Percentiles rank a stretch among this genome's conserved stretches.
Conservation (phyloP, 1,140 invertebrate genomes). For the Drosophila novamexicana region DNA sequence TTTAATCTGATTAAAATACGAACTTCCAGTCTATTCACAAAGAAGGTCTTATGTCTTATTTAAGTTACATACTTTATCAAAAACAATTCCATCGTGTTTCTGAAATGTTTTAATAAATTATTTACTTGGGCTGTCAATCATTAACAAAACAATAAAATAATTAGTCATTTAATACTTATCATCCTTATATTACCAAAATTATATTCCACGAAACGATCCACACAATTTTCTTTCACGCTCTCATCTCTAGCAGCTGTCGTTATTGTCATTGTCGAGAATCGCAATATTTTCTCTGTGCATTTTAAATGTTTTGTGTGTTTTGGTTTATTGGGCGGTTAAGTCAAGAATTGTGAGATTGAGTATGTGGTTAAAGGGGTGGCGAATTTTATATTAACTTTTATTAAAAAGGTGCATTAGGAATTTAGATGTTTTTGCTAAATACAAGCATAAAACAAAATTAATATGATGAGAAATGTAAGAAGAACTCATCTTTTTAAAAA, state of each 20-base stretch:
- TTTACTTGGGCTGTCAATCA: too few species aligned
- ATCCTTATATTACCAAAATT: not conserved
- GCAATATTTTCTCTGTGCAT: conserved; percentile 74
- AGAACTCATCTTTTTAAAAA: too few species aligned
- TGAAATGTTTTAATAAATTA: too few species aligned
- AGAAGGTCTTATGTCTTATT: too few species aligned
- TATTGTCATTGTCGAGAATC: conserved; percentile 39
- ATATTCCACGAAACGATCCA: not conserved
- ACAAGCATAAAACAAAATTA: not conserved
- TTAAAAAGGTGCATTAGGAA: not conserved
- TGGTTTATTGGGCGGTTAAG: conserved; percentile 55
- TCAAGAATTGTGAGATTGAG: conserved; percentile 14
- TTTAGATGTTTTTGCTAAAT: too few species aligned
- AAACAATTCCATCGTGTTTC: too few species aligned
- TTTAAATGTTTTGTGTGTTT: conserved; percentile 70
- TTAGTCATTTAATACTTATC: too few species aligned
- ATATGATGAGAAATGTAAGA: not conserved
- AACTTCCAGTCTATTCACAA: too few species aligned
- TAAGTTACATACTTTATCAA: too few species aligned
- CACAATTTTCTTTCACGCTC: not conserved
- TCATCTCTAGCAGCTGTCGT: conserved; percentile 17
- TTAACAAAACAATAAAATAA: too few species aligned
- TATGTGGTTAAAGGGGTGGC: not conserved
- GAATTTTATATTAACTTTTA: not conserved
- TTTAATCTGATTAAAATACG: too few species aligned